Base-by-base conservation (phyloP, 2,797 vertebrate genomes). In the Neomorphus geoffroyi region DNA sequence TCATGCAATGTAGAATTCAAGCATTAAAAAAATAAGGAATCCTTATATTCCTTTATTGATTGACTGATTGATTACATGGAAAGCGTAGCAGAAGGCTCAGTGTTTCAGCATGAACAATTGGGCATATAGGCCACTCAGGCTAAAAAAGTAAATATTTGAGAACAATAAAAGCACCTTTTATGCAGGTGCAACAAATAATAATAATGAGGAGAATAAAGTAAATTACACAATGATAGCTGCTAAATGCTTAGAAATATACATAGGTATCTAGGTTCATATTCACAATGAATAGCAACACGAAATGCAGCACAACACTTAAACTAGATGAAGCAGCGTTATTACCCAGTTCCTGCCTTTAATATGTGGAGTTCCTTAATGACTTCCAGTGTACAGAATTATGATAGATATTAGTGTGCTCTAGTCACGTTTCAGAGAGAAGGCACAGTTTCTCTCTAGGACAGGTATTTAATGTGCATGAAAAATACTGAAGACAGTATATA, bases 61-160 rank as follows among this genome's bases (percentile, higher is more conserved):
- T 88, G 28, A 32, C 41, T 62, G 23, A 72, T 35, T 77, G 77
- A 66, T 79, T 64, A 73, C 39, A n/a, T 53, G 51, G 41, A 71
- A 85, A 11, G 30, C 28, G 80, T 18, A 82, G 50, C 37, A 80
- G 24, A 78, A 88, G 24, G 54, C 18, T 57, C 26, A 45, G 10
- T 46, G 54, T 91, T 96, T 64, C 71, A 96, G 48, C 73, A n/a
- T 48, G 77, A 94, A 82, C 57, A 93, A 17, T 30, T 60, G 32
- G 23, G 3, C 39, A 48, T 66, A 61, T 7, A 61, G 37, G 17
- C 24, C 75, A 86, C 88, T 73, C 45, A 64, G 35, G 27, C 24
- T 35, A 82, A 67, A 30, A 95, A 45, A 91, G 80, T 41, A 95
- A 97, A 96, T 92, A 95, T 96, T 92, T 96, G 67, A 73, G 41